Percentiles rank a stretch among this genome's conserved stretches.
These are phyloP conservation scores for Stictocephala bisonia DNA, from an alignment of 2,888 invertebrate genomes.

Conservation along the genomic window DNA sequence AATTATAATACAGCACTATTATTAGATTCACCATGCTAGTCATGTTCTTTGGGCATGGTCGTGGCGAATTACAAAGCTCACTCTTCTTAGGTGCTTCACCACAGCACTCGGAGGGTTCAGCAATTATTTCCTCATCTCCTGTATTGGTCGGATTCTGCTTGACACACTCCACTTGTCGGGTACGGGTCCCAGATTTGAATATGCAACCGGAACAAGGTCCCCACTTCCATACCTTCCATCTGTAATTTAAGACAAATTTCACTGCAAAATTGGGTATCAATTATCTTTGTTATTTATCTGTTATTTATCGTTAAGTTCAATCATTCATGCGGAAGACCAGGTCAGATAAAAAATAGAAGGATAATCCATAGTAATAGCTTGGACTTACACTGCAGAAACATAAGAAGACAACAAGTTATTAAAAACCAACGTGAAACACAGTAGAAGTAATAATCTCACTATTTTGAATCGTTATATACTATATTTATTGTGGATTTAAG, in stretches of 20 bases:
- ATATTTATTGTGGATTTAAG: too few species aligned
- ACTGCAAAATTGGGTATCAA: background rate
- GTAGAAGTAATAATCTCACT: too few species aligned
- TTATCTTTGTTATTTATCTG: background rate
- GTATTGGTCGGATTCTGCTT: constrained; percentile 64
- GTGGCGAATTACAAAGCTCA: constrained; percentile 64
- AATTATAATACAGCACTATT: too few species aligned
- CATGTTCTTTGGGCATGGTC: constrained; percentile 59
- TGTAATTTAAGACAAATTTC: constrained; percentile 56
- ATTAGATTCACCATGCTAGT: constrained; percentile 19
- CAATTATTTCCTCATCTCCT: constrained; percentile 66
- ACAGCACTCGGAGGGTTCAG: constrained; percentile 62
- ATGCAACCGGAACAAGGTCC: constrained; percentile 71
- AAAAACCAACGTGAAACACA: too few species aligned
- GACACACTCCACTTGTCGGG: constrained; percentile 67
- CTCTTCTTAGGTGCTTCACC: constrained; percentile 58
- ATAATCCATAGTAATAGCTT: too few species aligned
- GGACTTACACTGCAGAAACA: too few species aligned
- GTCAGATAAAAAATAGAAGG: too few species aligned
- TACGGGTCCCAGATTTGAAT: constrained; percentile 65
- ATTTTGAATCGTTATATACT: too few species aligned
- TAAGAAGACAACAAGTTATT: too few species aligned
- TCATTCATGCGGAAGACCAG: too few species aligned
- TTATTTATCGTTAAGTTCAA: background rate
- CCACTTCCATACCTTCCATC: constrained; percentile 75